These are phyloP conservation scores for Pandion haliaetus DNA, from an alignment of 2,113 vertebrate genomes.

Conservation along the genomic window DNA sequence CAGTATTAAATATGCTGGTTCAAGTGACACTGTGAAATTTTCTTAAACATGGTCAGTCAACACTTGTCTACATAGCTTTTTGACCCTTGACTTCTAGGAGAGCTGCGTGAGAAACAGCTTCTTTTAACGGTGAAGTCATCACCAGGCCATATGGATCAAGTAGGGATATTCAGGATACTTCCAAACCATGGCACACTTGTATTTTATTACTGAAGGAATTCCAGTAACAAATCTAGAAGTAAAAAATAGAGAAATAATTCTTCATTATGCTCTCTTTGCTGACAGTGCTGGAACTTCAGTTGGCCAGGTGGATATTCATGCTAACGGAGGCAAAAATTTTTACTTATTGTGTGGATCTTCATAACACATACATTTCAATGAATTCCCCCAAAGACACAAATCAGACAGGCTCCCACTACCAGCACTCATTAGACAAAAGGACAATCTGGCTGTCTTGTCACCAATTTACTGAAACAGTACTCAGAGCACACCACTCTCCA, in stretches of 20 bases:
- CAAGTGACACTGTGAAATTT: slow-evolving; percentile 2
- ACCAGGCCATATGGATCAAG: neutral
- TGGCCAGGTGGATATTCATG: neutral
- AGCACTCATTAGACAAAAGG: neutral
- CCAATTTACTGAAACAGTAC: neutral
- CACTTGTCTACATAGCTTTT: neutral
- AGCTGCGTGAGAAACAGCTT: neutral
- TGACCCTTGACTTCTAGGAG: neutral
- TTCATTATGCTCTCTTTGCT: neutral
- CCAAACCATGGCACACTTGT: neutral
- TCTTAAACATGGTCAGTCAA: neutral
- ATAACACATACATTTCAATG: neutral
- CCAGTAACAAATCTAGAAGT: neutral
- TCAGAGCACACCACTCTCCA: neutral
- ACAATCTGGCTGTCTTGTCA: neutral
- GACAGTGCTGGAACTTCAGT: neutral
- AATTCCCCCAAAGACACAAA: neutral
- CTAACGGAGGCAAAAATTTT: neutral
- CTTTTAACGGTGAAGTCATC: neutral
- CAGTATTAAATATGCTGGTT: neutral
- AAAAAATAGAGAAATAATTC: neutral
- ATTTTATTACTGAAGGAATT: neutral
- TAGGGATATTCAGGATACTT: neutral
- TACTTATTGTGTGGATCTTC: neutral
- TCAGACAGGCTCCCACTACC: neutral